Evolutionary conservation across 1,140 invertebrate genomes (phyloP).

Genomic region (Trypoxylus dichotomus): DNA sequence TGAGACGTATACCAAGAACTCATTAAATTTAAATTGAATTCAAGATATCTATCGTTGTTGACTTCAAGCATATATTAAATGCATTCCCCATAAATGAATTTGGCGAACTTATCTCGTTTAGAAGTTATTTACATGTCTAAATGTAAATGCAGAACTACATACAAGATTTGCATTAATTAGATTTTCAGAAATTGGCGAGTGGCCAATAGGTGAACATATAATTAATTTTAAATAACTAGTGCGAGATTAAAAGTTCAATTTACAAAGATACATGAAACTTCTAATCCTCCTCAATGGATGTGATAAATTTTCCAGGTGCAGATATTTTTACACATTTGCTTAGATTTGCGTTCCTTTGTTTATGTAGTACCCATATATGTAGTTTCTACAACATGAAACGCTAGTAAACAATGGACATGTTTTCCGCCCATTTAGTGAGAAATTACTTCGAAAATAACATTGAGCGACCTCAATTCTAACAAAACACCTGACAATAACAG

Average conservation of each 20-base stretch:
- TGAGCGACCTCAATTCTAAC: neutral
- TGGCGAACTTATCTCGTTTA: neutral
- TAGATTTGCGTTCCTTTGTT: too few relatives aligned
- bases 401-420: neutral
- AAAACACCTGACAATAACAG: neutral
- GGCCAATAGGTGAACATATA: neutral
- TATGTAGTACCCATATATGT: too few relatives aligned
- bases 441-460: neutral
- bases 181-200: neutral
- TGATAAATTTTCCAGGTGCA: too few relatives aligned
- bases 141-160: neutral
- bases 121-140: neutral
- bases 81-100: neutral
- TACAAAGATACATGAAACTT: too few relatives aligned
- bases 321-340: too few relatives aligned
- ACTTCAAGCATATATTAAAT: neutral
- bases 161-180: neutral
- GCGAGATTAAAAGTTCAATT: too few relatives aligned
- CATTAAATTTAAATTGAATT: neutral
- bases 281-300: too few relatives aligned
- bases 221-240: too few relatives aligned
- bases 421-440: neutral
- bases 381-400: neutral
- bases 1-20: neutral
- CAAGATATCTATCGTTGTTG: neutral